phyloP scores from a whole-genome alignment of 2,113 vertebrate species.

The Gambusia holbrooki region DNA sequence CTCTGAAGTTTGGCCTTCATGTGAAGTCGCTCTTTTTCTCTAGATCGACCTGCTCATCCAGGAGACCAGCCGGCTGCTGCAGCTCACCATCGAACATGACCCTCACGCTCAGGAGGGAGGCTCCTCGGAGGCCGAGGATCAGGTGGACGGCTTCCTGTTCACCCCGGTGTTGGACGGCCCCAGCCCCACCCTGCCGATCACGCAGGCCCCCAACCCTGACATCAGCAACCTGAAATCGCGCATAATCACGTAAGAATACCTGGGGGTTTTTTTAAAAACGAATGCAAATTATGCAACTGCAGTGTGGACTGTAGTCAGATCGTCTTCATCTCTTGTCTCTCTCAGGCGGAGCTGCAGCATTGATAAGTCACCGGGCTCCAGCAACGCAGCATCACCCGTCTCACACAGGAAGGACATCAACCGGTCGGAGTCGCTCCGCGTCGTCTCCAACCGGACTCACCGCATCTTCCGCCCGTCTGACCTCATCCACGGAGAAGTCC shows the following conservation, averaged over 20 bases:
- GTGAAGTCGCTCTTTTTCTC: not conserved
- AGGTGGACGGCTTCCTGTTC: slow-evolving; percentile 66
- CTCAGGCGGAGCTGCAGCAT: slow-evolving; percentile 92
- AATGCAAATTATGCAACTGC: too few species aligned
- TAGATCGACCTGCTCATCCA: slow-evolving; percentile 96
- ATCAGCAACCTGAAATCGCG: slow-evolving; percentile 73
- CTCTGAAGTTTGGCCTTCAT: rapidly evolving
- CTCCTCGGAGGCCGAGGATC: slow-evolving; percentile 64
- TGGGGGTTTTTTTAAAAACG: too few species aligned
- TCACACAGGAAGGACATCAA: slow-evolving; percentile 91
- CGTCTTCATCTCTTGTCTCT: not conserved
- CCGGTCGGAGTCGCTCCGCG: slow-evolving; percentile 91
- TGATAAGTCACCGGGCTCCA: slow-evolving; percentile 89
- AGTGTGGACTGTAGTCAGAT: not conserved
- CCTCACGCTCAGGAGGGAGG: slow-evolving; percentile 81
- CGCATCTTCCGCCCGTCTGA: slow-evolving; percentile 96
- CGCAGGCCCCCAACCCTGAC: slow-evolving; percentile 76
- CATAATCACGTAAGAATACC: slow-evolving; percentile 85
- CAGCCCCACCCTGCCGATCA: slow-evolving; percentile 79
- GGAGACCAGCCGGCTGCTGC: slow-evolving; percentile 93
- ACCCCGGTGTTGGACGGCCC: slow-evolving; percentile 73
- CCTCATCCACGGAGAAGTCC: slow-evolving; percentile 95
- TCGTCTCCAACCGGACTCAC: slow-evolving; percentile 84
- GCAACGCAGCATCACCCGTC: slow-evolving; percentile 83
- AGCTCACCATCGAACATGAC: slow-evolving; percentile 95